Evolutionary conservation across 2,797 vertebrate species (phyloP).

Genomic region (Aphelocoma californica): DNA sequence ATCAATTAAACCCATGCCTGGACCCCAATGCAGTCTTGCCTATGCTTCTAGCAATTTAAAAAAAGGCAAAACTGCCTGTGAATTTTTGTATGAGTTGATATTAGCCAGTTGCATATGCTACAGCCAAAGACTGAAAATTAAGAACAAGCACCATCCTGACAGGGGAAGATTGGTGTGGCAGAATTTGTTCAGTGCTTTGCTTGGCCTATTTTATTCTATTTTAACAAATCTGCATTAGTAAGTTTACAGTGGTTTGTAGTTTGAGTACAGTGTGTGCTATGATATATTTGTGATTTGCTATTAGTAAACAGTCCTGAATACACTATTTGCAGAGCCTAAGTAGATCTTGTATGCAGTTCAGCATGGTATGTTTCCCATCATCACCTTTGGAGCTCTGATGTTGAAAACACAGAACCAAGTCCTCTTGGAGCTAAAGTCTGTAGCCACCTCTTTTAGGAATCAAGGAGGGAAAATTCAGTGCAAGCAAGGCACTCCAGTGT

Average conservation of each 20-base stretch:
- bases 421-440: not conserved
- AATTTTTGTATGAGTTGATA: not conserved
- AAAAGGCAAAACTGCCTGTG: not conserved
- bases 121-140: not conserved
- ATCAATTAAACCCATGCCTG: not conserved
- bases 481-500: not conserved
- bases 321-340: not conserved
- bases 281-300: not conserved
- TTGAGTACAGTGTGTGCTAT: not conserved
- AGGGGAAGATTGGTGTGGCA: not conserved
- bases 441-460: not conserved
- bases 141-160: rapidly evolving
- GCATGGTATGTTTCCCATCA: not conserved
- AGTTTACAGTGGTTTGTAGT: not conserved
- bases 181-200: not conserved
- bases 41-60: not conserved
- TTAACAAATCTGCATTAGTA: not conserved
- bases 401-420: not conserved
- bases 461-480: not conserved
- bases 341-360: not conserved
- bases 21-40: not conserved
- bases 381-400: not conserved
- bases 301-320: not conserved
- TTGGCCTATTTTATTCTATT: not conserved
- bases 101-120: not conserved